Base-by-base conservation (phyloP, 2,888 invertebrate species). In the Cartodere bifasciata region DNA sequence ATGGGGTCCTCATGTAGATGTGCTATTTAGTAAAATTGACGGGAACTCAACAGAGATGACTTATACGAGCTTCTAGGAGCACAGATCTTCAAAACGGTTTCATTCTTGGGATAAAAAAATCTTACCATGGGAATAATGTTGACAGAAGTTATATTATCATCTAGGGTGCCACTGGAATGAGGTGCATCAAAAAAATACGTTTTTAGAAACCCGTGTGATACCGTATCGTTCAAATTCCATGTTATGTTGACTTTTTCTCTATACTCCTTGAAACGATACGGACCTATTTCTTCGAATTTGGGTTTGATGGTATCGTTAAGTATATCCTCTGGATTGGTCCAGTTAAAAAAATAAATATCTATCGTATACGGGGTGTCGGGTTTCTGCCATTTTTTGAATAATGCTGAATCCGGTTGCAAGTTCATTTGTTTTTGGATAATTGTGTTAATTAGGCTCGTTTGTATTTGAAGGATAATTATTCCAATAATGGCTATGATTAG, bases 111-210 rank as follows among this genome's bases (percentile, higher is more conserved):
- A 7, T 9, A 24, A 24, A 9, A 24, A 24, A 10, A 29, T 14
- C 25, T 72, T 53, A 90, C 90, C 62, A 82, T 65, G 29, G 80
- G 75, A 4, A 86, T 73, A 2, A 78, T 72, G 56, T 90, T 87
- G 2, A 87, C 55, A 1, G 78, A 79, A 0, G 74, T 75, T 34
- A 88, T 64, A 23, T 65, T 61, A 49, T 86, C 86, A 9, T 65
- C 58, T 9, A 86, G 60, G n/a, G 65, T 66, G 0, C 83, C 83
- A 28, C 67, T 70, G 46, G 81, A 82, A 44, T 60, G 60, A 9
- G 68, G 65, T 3, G 65, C 64, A 41, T 78, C 75, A 48, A 80
- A 87, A 50, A 66, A 66, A 72, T 80, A 90, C 34, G 62, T 67
- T 40, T 77, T 69, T 28, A 65, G 62, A 23, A 75, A 73, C 12